These are phyloP conservation scores for Drosophila seclusa DNA, from an alignment of 2,888 invertebrate species.

Conservation along the genomic window DNA sequence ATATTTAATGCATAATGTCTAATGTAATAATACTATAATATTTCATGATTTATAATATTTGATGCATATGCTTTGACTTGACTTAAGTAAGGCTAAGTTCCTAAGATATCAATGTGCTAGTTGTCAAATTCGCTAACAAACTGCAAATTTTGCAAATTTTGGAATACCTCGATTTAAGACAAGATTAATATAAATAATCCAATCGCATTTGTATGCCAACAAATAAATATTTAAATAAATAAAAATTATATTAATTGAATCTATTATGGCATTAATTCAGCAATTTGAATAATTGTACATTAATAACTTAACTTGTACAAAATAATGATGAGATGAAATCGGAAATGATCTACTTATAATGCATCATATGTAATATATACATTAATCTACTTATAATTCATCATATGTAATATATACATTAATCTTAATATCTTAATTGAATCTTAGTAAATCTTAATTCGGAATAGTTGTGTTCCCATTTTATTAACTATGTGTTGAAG, in stretches of 20 bases:
- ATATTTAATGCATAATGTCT: background rate
- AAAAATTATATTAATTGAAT: background rate
- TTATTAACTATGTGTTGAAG: background rate
- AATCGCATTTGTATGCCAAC: background rate
- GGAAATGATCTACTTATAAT: background rate
- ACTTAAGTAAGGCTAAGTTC: too few relatives aligned
- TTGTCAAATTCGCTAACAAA: too few relatives aligned
- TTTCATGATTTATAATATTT: background rate
- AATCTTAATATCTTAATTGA: background rate
- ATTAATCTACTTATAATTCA: background rate
- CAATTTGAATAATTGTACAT: background rate
- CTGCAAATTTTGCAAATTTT: background rate
- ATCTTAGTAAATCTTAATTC: background rate
- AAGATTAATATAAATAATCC: rapidly evolving
- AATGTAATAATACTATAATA: background rate
- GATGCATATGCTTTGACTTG: background rate
- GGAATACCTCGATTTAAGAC: background rate
- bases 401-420: background rate
- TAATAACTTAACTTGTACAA: too few relatives aligned
- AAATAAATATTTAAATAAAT: background rate
- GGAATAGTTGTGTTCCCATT: background rate
- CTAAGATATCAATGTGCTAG: background rate
- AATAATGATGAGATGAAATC: background rate
- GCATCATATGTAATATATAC: background rate
- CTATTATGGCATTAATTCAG: background rate